These are phyloP conservation scores for Parnassius orleans DNA, from an alignment of 2,888 invertebrate genomes.

Conservation along the genomic window DNA sequence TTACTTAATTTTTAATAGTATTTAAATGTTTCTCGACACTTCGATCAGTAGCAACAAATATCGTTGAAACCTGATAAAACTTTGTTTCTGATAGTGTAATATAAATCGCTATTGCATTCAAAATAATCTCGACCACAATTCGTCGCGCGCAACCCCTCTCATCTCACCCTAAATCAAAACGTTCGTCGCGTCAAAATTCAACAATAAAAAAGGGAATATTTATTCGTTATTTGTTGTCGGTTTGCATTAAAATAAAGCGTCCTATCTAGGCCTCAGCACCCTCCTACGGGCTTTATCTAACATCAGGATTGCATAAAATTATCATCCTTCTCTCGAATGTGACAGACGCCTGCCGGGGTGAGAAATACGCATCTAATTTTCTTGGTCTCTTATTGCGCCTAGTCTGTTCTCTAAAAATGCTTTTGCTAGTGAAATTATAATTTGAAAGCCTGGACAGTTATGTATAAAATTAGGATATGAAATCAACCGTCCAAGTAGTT, in stretches of 20 bases:
- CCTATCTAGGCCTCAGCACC: slow-evolving; percentile 74
- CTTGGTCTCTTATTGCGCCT: slow-evolving; percentile 32
- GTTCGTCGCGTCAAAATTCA: slow-evolving; percentile 66
- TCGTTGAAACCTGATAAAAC: slow-evolving; percentile 65
- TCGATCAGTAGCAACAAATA: slow-evolving; percentile 52
- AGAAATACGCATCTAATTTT: slow-evolving; percentile 65
- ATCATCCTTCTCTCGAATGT: slow-evolving; percentile 68
- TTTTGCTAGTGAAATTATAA: too few relatives aligned
- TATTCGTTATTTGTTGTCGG: slow-evolving; percentile 79
- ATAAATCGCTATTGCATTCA: slow-evolving; percentile 64
- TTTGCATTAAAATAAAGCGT: slow-evolving; percentile 77
- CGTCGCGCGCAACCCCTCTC: slow-evolving; percentile 62
- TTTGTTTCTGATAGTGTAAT: slow-evolving; percentile 61
- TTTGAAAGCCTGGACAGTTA: too few relatives aligned
- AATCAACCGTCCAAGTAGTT: too few relatives aligned
- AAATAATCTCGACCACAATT: slow-evolving; percentile 74
- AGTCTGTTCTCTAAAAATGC: neutral
- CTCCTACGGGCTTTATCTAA: slow-evolving; percentile 68
- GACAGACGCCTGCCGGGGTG: slow-evolving; percentile 57
- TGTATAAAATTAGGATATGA: too few relatives aligned
- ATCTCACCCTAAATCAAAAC: slow-evolving; percentile 73
- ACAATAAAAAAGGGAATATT: slow-evolving; percentile 75
- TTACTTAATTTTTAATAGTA: too few relatives aligned
- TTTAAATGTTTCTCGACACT: neutral
- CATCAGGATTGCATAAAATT: slow-evolving; percentile 77